These are phyloP conservation scores for Aulostomus chinensis DNA, from an alignment of 2,797 vertebrate species.

Conservation along the genomic window DNA sequence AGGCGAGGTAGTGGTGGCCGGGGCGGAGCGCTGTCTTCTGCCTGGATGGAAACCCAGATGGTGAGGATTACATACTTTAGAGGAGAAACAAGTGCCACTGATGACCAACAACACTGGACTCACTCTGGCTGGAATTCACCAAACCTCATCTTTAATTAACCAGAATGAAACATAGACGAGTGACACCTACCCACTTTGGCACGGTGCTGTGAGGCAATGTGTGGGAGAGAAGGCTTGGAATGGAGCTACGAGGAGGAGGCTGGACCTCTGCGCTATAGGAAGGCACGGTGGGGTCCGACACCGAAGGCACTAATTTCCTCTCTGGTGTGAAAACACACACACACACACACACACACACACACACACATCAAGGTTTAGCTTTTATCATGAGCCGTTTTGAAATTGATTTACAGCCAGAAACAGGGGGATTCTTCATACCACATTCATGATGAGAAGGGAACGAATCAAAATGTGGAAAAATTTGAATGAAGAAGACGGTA, in stretches of 20 bases:
- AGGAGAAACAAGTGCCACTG: not conserved
- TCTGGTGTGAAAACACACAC: constrained; percentile 71
- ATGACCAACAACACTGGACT: not conserved
- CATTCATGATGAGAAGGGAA: constrained; percentile 2
- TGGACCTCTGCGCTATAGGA: constrained; percentile 82
- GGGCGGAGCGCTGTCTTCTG: constrained; percentile 89
- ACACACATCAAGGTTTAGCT: not conserved
- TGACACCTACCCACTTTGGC: constrained; percentile 85
- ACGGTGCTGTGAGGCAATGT: constrained; percentile 66
- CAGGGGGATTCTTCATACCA: not conserved
- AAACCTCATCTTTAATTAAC: not conserved
- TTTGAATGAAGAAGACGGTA: no score
- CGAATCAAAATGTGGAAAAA: no score
- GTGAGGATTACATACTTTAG: not conserved
- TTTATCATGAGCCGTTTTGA: not conserved
- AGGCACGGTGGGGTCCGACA: constrained; percentile 87
- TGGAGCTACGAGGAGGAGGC: constrained; percentile 79
- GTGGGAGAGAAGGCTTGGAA: constrained; percentile 65
- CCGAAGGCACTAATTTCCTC: constrained; percentile 93
- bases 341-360: no score
- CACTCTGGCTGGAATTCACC: not conserved
- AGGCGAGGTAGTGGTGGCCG: constrained; percentile 91
- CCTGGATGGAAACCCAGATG: constrained; percentile 33
- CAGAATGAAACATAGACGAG: no score
- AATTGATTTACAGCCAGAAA: not conserved